phyloP scores from a whole-genome alignment of 2,113 vertebrate species.

The Microcebus ravelobensis region DNA sequence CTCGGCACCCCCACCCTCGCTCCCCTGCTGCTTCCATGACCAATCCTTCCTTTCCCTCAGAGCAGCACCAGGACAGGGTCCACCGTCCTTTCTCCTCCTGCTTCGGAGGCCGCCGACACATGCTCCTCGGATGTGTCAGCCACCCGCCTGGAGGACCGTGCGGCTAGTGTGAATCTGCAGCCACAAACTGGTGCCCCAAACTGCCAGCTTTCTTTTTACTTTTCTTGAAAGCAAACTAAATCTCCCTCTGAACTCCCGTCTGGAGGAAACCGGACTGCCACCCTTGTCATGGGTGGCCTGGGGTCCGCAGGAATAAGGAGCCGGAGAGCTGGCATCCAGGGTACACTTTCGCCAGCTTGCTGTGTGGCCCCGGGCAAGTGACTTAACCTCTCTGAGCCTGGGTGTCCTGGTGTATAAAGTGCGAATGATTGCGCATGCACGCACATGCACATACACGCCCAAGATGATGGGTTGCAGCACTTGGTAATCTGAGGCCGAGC shows the following conservation, averaged over 20 bases:
- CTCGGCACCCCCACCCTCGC: accelerated
- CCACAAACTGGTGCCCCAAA: neutral
- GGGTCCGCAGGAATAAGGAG: neutral
- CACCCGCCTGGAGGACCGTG: neutral
- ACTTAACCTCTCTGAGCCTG: neutral
- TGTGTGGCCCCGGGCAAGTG: neutral
- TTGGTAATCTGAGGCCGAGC: neutral
- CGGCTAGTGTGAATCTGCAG: neutral
- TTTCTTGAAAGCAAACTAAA: neutral
- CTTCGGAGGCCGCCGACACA: neutral
- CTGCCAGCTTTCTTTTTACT: neutral
- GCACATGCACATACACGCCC: accelerated
- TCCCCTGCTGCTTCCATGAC: accelerated
- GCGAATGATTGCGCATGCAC: accelerated
- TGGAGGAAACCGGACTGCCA: neutral
- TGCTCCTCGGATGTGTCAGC: neutral
- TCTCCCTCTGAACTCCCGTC: neutral
- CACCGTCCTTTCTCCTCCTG: accelerated
- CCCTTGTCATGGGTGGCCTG: neutral
- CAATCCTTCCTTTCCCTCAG: neutral
- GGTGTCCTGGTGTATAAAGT: too few relatives aligned
- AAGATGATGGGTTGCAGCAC: accelerated
- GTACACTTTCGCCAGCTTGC: neutral
- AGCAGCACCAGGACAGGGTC: neutral
- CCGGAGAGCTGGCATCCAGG: neutral